These are phyloP conservation scores for Percina caprodes DNA, from an alignment of 2,113 vertebrate genomes.

Conservation along the genomic window DNA sequence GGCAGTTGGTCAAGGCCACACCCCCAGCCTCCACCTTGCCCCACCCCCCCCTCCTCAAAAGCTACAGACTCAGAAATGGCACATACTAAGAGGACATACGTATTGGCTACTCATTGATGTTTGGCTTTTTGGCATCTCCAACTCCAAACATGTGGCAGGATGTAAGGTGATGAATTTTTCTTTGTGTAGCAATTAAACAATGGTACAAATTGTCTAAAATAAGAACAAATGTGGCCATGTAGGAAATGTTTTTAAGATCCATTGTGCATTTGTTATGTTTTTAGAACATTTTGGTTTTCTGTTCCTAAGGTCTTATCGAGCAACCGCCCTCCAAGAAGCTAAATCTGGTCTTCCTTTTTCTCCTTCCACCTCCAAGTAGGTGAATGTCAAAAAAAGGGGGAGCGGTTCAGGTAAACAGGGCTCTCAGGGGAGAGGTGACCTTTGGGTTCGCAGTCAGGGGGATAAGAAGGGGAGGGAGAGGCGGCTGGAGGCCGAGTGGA, in stretches of 20 bases:
- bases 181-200: neutral
- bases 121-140: too few species aligned
- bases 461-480: conserved; percentile 38
- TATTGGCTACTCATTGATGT: too few species aligned
- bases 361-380: conserved; percentile 68
- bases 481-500: conserved; percentile 36
- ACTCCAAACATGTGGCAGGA: neutral
- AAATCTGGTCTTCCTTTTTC: conserved; percentile 40
- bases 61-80: too few species aligned
- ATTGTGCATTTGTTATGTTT: neutral
- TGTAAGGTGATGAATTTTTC: neutral
- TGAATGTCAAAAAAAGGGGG: conserved; percentile 73
- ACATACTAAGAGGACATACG: too few species aligned
- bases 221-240: neutral
- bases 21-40: too few species aligned
- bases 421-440: conserved; percentile 77
- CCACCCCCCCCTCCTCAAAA: too few species aligned
- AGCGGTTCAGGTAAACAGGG: conserved; percentile 74
- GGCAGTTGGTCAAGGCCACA: too few species aligned
- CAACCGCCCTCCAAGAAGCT: conserved; percentile 8
- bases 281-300: conserved; percentile 20
- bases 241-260: conserved; percentile 3
- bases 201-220: too few species aligned
- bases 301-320: conserved; percentile 12
- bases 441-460: conserved; percentile 78